A percentile compares a stretch with the other conserved stretches of the same genome.
phyloP scores from a whole-genome alignment of 2,797 vertebrate species.

The Halcyon badia region DNA sequence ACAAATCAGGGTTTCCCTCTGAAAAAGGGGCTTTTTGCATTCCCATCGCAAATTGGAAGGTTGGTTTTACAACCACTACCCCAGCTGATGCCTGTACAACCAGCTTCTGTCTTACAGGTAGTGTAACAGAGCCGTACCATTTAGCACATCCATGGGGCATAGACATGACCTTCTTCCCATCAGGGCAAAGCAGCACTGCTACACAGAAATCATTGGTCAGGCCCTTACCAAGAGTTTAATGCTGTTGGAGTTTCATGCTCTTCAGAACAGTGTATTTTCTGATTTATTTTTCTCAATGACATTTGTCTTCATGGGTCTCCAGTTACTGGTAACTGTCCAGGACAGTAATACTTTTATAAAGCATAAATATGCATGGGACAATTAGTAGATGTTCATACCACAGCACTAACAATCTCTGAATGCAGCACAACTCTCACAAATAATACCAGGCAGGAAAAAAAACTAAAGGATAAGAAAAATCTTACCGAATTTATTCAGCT shows the following conservation, averaged over 20 bases:
- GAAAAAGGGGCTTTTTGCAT: not conserved
- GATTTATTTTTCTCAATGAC: not conserved
- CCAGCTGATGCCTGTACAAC: not conserved
- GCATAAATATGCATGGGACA: not conserved
- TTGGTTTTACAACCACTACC: not conserved
- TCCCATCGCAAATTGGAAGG: not conserved
- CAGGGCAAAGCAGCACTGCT: not conserved
- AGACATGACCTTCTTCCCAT: not conserved
- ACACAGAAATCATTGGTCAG: not conserved
- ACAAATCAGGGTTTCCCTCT: not conserved
- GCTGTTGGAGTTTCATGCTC: not conserved
- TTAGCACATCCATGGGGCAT: not conserved
- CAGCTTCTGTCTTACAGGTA: not conserved
- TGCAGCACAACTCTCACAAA: not conserved
- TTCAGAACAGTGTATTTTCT: not conserved
- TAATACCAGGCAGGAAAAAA: not conserved
- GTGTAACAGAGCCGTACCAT: not conserved
- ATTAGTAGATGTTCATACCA: not conserved
- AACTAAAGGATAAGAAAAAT: constrained; percentile 23
- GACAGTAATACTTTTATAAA: not conserved
- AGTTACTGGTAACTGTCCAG: not conserved
- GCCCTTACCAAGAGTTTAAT: not conserved
- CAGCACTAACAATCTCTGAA: not conserved
- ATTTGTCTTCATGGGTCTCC: not conserved
- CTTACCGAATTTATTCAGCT: constrained; percentile 66